Evolutionary conservation across 2,888 invertebrate genomes (phyloP), one percentile per base, ranked within the genome.

Genomic region (Brenthis ino): DNA sequence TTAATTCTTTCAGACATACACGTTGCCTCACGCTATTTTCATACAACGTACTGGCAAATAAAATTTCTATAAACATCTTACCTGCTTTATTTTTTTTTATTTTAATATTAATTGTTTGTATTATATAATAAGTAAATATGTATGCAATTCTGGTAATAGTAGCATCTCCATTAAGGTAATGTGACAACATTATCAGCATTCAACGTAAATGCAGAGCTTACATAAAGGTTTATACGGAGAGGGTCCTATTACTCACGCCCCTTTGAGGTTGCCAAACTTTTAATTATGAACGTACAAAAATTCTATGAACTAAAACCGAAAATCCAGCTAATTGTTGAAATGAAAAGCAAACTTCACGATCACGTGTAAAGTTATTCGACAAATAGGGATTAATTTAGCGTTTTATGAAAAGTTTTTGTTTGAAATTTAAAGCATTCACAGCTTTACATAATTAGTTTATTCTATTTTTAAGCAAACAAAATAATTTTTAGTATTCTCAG

Each of bases 281-380:
- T 71, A 67, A 71, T 71, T 71, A 71, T 66, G 57, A 16, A 20
- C 68, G 58, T 63, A 65, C 57, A 67, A 69, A 67, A 68, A 68
- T 70, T 53, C 51, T 54, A 70, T 51, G 64, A 61, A 53, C 66
- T 57, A 53, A 68, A 70, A 53, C 57, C 61, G 48, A 69, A 70
- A 66, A 58, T 24, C 50, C 56, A 43, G 57, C 67, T 72, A 70
- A 73, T 72, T 73, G 67, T 72, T 70, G 57, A 58, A 69, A 72
- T 67, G 68, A 70, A 69, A 66, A 54, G 68, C 64, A 70, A 72
- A 68, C 66, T 72, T 68, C 51, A 65, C 64, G 67, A 68, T 67
- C 69, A 70, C 73, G 69, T 66, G 70, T 68, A 72, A 70, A 73
- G 72, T 73, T 72, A 65, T 70, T 67, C 64, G 66, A 64, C 67